A percentile compares a stretch with the other conserved stretches of the same genome.
These are phyloP conservation scores for Pegea sp. DNA, from an alignment of 23 tunicate species.

Conservation along the genomic window DNA sequence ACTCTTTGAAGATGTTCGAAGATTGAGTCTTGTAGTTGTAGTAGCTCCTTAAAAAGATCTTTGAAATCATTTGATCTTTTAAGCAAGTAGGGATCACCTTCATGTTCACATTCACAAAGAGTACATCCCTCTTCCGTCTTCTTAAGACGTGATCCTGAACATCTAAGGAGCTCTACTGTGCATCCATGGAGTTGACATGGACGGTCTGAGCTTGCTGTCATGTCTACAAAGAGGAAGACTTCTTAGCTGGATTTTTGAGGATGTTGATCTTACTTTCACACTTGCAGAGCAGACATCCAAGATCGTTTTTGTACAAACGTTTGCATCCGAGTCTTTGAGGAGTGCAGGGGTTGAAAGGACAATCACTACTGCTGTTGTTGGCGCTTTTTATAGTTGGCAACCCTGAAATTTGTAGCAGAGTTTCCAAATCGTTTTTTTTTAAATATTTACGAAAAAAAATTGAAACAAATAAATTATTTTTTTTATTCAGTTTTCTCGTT, in stretches of 20 bases:
- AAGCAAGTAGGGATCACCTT: too few species aligned
- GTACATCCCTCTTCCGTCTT: constrained; percentile 2
- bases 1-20: too few species aligned
- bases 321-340: constrained; percentile 5
- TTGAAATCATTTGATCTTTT: too few species aligned
- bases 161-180: constrained; percentile 5
- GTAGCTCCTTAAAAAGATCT: too few species aligned
- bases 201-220: background rate
- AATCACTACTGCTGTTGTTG: too few species aligned
- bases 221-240: background rate
- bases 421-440: too few species aligned
- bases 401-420: too few species aligned
- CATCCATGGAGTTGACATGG: constrained; percentile 7
- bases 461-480: too few species aligned
- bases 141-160: constrained; percentile 1
- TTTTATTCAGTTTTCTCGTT: too few species aligned
- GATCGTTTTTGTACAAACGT: constrained; percentile 2
- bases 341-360: constrained; percentile 10
- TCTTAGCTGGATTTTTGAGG: background rate
- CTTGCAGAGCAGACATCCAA: constrained; percentile 7
- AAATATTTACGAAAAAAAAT: too few species aligned
- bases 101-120: constrained; percentile 6
- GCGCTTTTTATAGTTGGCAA: too few species aligned
- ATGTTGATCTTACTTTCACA: constrained; percentile 2
- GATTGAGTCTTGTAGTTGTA: too few species aligned